These are phyloP conservation scores for Catharus fuscescens DNA, from an alignment of 2,113 vertebrate species.

Conservation along the genomic window DNA sequence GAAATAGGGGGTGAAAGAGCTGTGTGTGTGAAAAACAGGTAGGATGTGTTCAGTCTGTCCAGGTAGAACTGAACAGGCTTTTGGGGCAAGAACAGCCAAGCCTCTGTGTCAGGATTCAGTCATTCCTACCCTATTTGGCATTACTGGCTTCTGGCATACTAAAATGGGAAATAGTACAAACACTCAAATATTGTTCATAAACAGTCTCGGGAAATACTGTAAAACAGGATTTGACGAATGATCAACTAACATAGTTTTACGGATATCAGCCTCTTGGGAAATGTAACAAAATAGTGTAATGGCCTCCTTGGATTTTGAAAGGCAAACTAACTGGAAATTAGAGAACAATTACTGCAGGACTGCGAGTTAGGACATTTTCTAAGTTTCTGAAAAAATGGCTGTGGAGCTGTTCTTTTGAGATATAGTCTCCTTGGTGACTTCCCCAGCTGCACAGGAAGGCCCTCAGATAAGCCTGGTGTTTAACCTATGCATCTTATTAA, in stretches of 20 bases:
- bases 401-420: background rate
- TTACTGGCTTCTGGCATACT: accelerated
- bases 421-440: background rate
- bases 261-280: background rate
- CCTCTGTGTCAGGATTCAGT: accelerated
- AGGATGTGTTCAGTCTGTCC: no score
- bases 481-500: background rate
- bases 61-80: accelerated
- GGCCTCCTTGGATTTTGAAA: background rate
- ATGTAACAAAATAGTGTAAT: background rate
- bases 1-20: background rate
- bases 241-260: background rate
- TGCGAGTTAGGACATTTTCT: background rate
- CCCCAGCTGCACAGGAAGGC: background rate
- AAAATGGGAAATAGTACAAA: background rate
- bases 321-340: background rate
- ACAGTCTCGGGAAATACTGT: background rate
- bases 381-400: background rate
- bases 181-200: background rate
- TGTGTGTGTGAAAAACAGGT: background rate
- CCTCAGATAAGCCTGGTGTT: background rate
- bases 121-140: accelerated
- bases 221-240: background rate
- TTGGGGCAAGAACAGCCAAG: background rate
- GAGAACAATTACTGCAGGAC: background rate